phyloP scores from a whole-genome alignment of 2,113 vertebrate genomes.

The Muntiacus muntjak region DNA sequence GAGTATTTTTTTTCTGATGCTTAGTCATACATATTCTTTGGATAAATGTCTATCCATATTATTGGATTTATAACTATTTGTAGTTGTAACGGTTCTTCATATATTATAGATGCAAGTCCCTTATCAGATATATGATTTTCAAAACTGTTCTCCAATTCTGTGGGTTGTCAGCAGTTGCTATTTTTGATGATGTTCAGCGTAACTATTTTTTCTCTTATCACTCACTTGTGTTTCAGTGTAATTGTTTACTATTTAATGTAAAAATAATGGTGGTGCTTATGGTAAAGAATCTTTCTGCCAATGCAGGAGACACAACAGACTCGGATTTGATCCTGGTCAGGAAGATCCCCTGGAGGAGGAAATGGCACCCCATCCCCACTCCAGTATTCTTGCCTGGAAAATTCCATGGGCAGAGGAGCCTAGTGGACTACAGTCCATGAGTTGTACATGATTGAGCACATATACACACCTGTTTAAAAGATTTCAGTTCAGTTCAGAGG shows the following conservation, averaged over 20 bases:
- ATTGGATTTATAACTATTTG: not conserved
- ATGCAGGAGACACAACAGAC: not conserved
- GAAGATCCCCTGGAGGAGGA: not conserved
- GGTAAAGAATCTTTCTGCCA: not conserved
- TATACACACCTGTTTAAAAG: not conserved
- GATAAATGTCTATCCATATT: not conserved
- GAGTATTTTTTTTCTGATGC: not conserved
- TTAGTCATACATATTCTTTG: not conserved
- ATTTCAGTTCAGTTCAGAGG: not conserved
- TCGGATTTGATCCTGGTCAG: not conserved
- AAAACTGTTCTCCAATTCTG: not conserved
- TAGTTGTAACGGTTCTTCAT: not conserved
- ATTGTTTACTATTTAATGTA: not conserved
- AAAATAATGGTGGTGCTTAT: not conserved
- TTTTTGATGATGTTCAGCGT: not conserved
- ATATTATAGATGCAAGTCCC: not conserved
- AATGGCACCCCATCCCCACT: rapidly evolving
- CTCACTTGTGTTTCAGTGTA: not conserved
- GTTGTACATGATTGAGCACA: not conserved
- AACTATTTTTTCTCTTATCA: not conserved
- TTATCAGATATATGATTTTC: not conserved
- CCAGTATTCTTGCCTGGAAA: not conserved
- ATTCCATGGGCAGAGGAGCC: not conserved
- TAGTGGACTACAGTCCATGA: not conserved
- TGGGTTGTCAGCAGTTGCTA: not conserved